Percentiles rank a stretch among this genome's conserved stretches.
These are phyloP conservation scores for Tuberolachnus salignus DNA, from an alignment of 2,888 invertebrate species.

Conservation along the genomic window DNA sequence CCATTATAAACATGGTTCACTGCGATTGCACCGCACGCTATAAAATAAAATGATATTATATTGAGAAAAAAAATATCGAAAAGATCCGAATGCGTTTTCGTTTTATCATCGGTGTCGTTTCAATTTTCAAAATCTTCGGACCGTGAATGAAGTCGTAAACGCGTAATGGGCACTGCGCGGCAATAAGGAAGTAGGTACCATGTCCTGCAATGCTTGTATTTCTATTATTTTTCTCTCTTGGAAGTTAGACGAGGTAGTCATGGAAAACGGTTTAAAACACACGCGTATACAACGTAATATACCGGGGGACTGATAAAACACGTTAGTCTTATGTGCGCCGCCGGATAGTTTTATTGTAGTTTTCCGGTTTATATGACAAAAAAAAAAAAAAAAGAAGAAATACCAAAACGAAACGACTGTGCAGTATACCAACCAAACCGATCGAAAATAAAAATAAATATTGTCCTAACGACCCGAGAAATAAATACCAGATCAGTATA, in stretches of 20 bases:
- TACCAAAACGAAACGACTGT: constrained; percentile 29
- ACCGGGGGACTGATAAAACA: constrained; percentile 52
- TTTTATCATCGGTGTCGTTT: constrained; percentile 35
- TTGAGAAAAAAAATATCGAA: constrained; percentile 15
- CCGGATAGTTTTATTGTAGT: constrained; percentile 50
- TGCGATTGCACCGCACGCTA: neutral
- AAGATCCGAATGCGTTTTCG: neutral
- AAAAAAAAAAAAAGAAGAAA: neutral
- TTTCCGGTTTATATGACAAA: constrained; percentile 28
- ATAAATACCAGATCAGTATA: neutral
- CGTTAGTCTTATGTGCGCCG: constrained; percentile 20
- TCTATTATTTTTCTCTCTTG: constrained; percentile 46
- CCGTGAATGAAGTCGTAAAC: constrained; percentile 54
- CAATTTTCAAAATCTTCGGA: constrained; percentile 56
- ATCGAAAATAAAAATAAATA: constrained; percentile 20
- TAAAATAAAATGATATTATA: neutral
- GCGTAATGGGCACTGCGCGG: constrained; percentile 42
- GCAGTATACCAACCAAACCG: neutral
- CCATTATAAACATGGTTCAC: neutral
- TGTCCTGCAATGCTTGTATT: constrained; percentile 37
- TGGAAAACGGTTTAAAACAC: constrained; percentile 18
- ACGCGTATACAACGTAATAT: neutral
- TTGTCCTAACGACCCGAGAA: neutral
- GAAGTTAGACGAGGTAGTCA: constrained; percentile 19
- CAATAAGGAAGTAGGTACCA: constrained; percentile 37